Evolutionary conservation across 2,888 invertebrate species (phyloP).

Genomic region (Crocallis elinguaria): DNA sequence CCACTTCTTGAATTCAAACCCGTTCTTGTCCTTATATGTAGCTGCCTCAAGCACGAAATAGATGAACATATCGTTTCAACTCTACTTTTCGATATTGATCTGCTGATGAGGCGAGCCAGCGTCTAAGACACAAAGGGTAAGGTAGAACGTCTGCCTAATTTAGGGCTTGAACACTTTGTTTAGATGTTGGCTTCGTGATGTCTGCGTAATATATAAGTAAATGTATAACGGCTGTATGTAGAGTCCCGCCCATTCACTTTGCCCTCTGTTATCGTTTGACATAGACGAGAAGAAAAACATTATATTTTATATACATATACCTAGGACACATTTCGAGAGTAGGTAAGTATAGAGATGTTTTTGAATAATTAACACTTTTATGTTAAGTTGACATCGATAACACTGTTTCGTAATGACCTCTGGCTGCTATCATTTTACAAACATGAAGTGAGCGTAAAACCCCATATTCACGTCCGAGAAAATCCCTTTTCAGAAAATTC

Average conservation of each 20-base stretch:
- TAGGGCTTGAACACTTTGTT: slow-evolving; percentile 4
- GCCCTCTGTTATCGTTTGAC: slow-evolving; percentile 5
- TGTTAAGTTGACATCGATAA: neutral
- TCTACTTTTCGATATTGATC: slow-evolving; percentile 5
- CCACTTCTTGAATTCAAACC: slow-evolving; percentile 76
- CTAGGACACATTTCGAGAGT: too few species aligned
- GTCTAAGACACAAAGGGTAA: neutral
- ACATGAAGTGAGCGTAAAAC: slow-evolving; percentile 1
- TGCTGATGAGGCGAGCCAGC: slow-evolving; percentile 1
- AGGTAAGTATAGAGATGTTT: too few species aligned
- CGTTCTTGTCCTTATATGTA: slow-evolving; percentile 61
- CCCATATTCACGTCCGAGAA: slow-evolving; percentile 12
- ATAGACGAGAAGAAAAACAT: neutral
- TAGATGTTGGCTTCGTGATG: slow-evolving; percentile 4
- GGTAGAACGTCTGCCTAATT: slow-evolving; percentile 1
- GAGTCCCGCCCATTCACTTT: slow-evolving; percentile 9
- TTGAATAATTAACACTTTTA: neutral
- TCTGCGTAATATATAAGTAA: neutral
- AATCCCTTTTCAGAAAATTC: slow-evolving; percentile 15
- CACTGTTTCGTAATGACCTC: neutral
- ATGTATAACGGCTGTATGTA: neutral
- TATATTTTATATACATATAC: neutral
- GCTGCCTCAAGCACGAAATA: slow-evolving; percentile 51
- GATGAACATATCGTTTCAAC: slow-evolving; percentile 41
- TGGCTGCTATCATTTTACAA: neutral